Conservation (phyloP, 2,797 vertebrate species). For the Poeciliopsis gracilis region DNA sequence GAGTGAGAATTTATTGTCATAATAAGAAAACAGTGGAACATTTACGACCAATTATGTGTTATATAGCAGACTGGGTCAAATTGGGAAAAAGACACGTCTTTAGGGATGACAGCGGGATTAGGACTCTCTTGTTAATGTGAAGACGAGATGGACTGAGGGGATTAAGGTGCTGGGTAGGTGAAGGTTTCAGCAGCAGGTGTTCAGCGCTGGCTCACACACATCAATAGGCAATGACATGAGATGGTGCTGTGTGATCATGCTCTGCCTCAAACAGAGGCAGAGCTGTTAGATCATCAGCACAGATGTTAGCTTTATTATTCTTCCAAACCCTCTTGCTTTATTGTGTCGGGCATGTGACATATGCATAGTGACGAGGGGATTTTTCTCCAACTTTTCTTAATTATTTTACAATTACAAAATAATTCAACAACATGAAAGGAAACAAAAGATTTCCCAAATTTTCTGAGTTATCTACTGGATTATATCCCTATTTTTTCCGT, state of each 20-base stretch:
- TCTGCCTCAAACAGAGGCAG: neutral
- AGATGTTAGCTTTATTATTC: neutral
- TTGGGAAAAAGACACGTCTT: neutral
- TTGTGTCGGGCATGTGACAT: neutral
- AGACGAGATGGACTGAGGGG: constrained; percentile 3
- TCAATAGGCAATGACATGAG: neutral
- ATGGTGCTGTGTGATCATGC: neutral
- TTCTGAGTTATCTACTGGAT: neutral
- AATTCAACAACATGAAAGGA: neutral
- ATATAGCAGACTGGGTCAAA: neutral
- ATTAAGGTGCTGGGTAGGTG: constrained; percentile 32
- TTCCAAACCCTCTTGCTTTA: neutral
- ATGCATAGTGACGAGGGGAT: neutral
- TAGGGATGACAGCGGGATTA: neutral
- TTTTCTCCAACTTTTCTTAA: neutral
- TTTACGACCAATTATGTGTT: constrained; percentile 22
- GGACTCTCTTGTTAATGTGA: neutral
- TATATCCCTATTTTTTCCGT: neutral
- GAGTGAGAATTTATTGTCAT: constrained; percentile 40
- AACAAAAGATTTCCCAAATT: neutral
- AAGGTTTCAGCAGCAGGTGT: constrained; percentile 43
- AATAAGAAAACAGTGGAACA: constrained; percentile 25
- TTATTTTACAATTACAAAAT: neutral
- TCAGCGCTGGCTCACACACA: constrained; percentile 6
- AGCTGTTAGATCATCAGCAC: neutral